phyloP scores from a whole-genome alignment of 1,140 invertebrate genomes.

The Dendrolimus punctatus region DNA sequence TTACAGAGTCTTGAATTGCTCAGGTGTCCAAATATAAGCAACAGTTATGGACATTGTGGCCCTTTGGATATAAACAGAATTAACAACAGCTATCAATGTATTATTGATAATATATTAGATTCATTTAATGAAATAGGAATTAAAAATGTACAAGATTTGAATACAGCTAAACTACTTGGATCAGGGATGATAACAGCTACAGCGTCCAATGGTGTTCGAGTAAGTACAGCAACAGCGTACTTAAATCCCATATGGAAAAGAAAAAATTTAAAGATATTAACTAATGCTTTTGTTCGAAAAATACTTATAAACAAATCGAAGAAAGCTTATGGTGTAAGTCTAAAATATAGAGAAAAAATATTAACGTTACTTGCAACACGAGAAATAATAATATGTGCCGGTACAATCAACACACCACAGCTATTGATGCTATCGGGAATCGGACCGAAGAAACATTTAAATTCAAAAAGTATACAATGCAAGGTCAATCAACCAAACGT shows the following conservation, averaged over 20 bases:
- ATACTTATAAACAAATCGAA: slow-evolving; percentile 35
- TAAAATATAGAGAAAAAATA: slow-evolving; percentile 27
- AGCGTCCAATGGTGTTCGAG: slow-evolving; percentile 71
- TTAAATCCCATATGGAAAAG: slow-evolving; percentile 70
- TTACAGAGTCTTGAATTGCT: slow-evolving; percentile 14
- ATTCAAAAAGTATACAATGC: slow-evolving; percentile 59
- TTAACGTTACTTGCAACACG: slow-evolving; percentile 35
- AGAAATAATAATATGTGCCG: slow-evolving; percentile 72
- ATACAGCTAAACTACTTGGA: slow-evolving; percentile 45
- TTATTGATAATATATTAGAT: slow-evolving; percentile 42
- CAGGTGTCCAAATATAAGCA: slow-evolving; percentile 8
- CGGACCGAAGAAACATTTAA: slow-evolving; percentile 48
- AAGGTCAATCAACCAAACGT: slow-evolving; percentile 76
- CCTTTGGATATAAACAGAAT: slow-evolving; percentile 22
- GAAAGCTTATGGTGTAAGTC: slow-evolving; percentile 40
- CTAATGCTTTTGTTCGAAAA: slow-evolving; percentile 70
- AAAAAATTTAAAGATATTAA: slow-evolving; percentile 79
- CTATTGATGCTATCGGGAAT: slow-evolving; percentile 61
- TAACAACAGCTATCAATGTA: slow-evolving; percentile 14
- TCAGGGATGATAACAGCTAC: slow-evolving; percentile 45
- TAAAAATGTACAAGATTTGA: slow-evolving; percentile 31
- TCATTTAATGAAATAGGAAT: slow-evolving; percentile 32
- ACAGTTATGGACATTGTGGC: slow-evolving; percentile 19
- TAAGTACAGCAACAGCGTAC: slow-evolving; percentile 75
- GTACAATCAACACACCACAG: slow-evolving; percentile 71